Conservation (phyloP, 2,113 vertebrate species). For the Xyliphius kryptos region DNA sequence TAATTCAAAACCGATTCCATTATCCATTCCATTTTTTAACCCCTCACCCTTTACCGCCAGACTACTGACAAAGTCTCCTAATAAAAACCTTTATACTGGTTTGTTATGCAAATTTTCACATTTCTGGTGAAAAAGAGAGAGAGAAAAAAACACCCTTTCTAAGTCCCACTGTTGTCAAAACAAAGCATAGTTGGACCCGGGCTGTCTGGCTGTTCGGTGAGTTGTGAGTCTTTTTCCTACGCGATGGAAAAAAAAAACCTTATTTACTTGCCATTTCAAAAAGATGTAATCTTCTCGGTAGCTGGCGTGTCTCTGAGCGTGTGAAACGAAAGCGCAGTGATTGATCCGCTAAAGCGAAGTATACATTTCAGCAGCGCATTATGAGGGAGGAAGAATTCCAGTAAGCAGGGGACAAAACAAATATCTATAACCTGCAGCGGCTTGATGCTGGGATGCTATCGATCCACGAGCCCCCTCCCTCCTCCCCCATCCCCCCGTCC, state of each 20-base stretch:
- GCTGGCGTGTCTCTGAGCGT: not conserved
- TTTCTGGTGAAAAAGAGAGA: conserved; percentile 9
- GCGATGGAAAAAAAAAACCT: not conserved
- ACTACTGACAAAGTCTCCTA: not conserved
- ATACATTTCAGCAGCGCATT: conserved; percentile 18
- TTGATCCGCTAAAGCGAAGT: conserved; percentile 5
- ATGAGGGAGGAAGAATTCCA: conserved; percentile 33
- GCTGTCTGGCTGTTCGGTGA: not conserved
- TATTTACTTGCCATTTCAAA: conserved; percentile 6
- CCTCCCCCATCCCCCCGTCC: not conserved
- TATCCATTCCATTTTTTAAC: conserved; percentile 28
- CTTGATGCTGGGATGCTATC: conserved; percentile 39
- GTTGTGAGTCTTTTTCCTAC: not conserved
- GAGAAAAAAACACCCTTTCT: no score
- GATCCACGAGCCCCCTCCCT: conserved; percentile 30
- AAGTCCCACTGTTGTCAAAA: no score
- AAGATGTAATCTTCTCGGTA: not conserved
- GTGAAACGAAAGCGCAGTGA: not conserved
- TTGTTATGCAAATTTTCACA: conserved; percentile 21
- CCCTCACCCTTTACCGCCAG: not conserved
- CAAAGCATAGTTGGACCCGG: not conserved
- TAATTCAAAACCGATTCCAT: no score
- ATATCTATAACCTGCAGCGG: conserved; percentile 31
- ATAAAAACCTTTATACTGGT: conserved; percentile 8
- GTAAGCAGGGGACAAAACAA: conserved; percentile 32